phyloP scores from a whole-genome alignment of 1,140 invertebrate species.

The Lepidotrigona ventralis region DNA sequence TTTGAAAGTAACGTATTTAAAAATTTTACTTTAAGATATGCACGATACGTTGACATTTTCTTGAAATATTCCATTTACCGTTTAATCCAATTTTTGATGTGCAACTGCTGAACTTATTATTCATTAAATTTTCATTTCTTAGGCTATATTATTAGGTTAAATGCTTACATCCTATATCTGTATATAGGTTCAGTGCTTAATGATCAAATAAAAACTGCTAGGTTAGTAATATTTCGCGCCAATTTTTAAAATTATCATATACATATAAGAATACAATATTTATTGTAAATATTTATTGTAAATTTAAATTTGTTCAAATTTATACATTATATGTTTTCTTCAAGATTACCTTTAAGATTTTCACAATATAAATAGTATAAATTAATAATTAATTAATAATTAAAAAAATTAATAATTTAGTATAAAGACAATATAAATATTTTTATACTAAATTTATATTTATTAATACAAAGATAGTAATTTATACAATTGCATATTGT shows the following conservation, averaged over 20 bases:
- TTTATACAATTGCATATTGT: conserved; percentile 98
- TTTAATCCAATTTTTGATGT: neutral
- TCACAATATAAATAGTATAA: neutral
- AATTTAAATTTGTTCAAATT: neutral
- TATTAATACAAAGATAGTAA: conserved; percentile 26
- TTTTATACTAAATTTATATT: conserved; percentile 47
- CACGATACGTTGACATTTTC: neutral
- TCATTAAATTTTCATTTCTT: neutral
- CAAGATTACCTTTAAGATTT: neutral
- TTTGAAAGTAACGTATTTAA: neutral
- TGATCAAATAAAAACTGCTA: neutral
- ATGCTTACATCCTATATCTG: neutral
- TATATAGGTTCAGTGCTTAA: neutral
- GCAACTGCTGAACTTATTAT: neutral
- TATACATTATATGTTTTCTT: neutral
- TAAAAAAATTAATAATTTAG: no score
- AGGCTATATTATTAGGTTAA: neutral
- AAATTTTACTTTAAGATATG: neutral
- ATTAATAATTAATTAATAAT: no score
- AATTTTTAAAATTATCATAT: conserved; percentile 2
- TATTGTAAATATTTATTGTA: neutral
- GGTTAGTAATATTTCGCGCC: conserved; percentile 27
- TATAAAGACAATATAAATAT: neutral
- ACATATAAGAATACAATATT: neutral
- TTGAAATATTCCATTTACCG: neutral